Conservation (phyloP, 2,888 invertebrate species). For the Stenchaetothrips biformis region DNA sequence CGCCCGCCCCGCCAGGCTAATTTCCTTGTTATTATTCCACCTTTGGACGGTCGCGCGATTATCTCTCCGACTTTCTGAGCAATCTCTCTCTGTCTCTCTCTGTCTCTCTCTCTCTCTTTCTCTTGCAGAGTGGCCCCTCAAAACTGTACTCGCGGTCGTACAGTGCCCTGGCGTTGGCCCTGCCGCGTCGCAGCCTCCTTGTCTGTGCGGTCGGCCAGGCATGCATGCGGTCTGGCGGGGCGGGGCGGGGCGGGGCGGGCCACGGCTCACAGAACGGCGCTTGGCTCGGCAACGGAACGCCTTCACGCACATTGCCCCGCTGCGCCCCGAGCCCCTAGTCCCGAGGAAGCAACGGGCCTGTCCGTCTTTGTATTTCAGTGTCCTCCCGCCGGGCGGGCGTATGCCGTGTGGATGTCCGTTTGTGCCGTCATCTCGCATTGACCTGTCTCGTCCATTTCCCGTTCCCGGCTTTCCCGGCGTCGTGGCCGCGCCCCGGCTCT, state of each 20-base stretch:
- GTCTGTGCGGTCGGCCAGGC: neutral
- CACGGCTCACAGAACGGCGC: neutral
- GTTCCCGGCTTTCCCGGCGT: neutral
- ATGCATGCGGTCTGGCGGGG: neutral
- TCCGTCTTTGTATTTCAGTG: neutral
- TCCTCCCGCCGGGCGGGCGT: neutral
- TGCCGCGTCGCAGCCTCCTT: neutral
- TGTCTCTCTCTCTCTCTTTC: neutral
- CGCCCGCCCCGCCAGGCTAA: neutral
- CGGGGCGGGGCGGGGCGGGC: conserved; percentile 8
- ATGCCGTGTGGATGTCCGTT: neutral
- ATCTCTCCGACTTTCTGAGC: neutral
- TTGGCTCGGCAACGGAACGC: too few species aligned
- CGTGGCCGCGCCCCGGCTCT: neutral
- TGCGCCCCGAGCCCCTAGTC: neutral
- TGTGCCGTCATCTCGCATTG: neutral
- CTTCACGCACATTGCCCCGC: neutral
- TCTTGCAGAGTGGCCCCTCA: neutral
- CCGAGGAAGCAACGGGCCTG: neutral
- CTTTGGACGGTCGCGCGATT: neutral
- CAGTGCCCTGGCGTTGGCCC: neutral
- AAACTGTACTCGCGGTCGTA: neutral
- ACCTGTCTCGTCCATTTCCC: neutral
- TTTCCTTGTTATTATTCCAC: neutral
- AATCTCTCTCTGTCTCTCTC: neutral